Evolutionary conservation across 2,797 vertebrate species (phyloP), one percentile per base, ranked within the genome.

Genomic region (Poecilia gillii): DNA sequence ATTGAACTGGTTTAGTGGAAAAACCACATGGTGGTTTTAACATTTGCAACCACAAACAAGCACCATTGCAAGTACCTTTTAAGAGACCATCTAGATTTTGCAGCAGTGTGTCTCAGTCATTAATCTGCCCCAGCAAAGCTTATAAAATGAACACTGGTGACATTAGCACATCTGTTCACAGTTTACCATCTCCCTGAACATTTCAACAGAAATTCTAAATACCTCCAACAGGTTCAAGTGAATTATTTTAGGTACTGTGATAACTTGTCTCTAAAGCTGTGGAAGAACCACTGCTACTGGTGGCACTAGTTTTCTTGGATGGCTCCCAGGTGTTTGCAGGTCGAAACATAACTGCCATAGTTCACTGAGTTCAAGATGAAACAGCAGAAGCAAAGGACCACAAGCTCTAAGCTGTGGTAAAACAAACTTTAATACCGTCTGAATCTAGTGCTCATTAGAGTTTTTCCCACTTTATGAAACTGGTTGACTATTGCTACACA

Each of bases 261-360:
- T 70, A 12, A n/a, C 66, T 43, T 70, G 66, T 45, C 66, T 45
- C 66, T 16, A 43, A 16, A 25, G 12, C 66, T 45, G 41, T 70
- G 41, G 39, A n/a, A 45, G 66, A 70, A 70, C 66, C 66, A 45
- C 66, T 16, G 39, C 39, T 45, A 45, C 66, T 45, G 66, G 66
- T 45, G 66, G 23, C 66, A 45, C 39, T n/a, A n/a, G 66, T 70
- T 45, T 70, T 70, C 41, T 23, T 70, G 66, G 66, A 45, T 45
- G 12, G 5, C 66, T 45, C 11, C 25, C 66, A 70, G 41, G 23
- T 1, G 39, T 70, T 45, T 70, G 20, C 66, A 70, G 41, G 66
- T n/a, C 2, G 20, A n/a, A 43, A n/a, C 36, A 68, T 41, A 41
- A 68, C 64, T 68, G 64, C 6, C 64, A 2, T 9, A 68, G 39